These are phyloP conservation scores for Diaphora mendica DNA, from an alignment of 2,888 invertebrate genomes.

Conservation along the genomic window DNA sequence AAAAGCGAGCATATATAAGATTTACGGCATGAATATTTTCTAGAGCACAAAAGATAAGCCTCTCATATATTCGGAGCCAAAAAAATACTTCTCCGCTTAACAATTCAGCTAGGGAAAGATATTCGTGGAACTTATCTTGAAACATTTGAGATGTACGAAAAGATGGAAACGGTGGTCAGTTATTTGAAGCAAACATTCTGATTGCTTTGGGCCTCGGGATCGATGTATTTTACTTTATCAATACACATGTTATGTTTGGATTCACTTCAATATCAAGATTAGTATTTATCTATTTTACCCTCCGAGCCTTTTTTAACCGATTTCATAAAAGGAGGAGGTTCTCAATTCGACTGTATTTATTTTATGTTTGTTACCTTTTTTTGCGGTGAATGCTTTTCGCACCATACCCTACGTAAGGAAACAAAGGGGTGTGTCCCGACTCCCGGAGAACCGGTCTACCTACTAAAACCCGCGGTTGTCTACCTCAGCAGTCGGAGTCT, in stretches of 20 bases:
- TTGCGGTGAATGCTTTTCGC: too few species aligned
- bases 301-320: too few species aligned
- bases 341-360: too few species aligned
- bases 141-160: slow-evolving; percentile 31
- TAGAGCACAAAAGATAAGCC: slow-evolving; percentile 44
- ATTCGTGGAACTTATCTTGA: slow-evolving; percentile 35
- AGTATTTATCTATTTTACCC: not conserved
- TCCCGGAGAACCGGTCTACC: too few species aligned
- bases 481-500: too few species aligned
- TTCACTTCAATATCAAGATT: not conserved
- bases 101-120: slow-evolving; percentile 39
- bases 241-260: not conserved
- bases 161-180: slow-evolving; percentile 11
- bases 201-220: slow-evolving; percentile 1
- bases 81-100: slow-evolving; percentile 44
- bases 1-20: slow-evolving; percentile 41
- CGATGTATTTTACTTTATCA: slow-evolving; percentile 6
- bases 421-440: too few species aligned
- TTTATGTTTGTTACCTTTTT: too few species aligned
- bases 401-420: too few species aligned
- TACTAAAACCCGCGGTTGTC: too few species aligned
- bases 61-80: slow-evolving; percentile 41
- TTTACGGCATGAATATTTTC: slow-evolving; percentile 49
- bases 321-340: too few species aligned
- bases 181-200: not conserved